These are phyloP conservation scores for Micrasema longulum DNA, from an alignment of 1,140 invertebrate species.

Conservation along the genomic window DNA sequence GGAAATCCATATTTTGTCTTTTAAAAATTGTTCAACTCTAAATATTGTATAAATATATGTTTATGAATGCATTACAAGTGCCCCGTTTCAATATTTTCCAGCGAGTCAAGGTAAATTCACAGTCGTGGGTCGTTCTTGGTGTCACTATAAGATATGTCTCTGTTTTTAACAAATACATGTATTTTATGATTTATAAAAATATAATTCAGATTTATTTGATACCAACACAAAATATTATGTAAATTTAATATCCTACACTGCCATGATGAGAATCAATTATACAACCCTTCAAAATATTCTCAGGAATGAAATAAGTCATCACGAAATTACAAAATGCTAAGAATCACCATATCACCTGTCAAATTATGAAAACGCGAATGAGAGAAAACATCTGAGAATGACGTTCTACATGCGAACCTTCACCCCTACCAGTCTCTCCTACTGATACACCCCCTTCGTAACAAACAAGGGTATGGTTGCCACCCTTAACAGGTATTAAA, in stretches of 20 bases:
- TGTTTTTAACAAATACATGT: too few relatives aligned
- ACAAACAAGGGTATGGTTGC: not conserved
- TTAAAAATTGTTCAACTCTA: too few relatives aligned
- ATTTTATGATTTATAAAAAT: too few relatives aligned
- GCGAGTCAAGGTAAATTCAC: too few relatives aligned
- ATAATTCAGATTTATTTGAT: not conserved
- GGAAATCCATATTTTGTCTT: too few relatives aligned
- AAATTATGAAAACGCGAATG: slow-evolving; percentile 48
- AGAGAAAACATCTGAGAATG: slow-evolving; percentile 41
- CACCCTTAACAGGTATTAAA: slow-evolving; percentile 34
- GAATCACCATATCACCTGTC: slow-evolving; percentile 47
- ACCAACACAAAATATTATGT: slow-evolving; percentile 5
- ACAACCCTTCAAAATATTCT: slow-evolving; percentile 21
- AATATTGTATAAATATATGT: too few relatives aligned
- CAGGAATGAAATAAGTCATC: slow-evolving; percentile 31
- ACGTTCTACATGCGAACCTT: slow-evolving; percentile 33
- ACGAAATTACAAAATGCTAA: slow-evolving; percentile 47
- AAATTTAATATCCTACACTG: not conserved
- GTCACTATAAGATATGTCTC: too few relatives aligned
- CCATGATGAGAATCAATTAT: slow-evolving; percentile 31
- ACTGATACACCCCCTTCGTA: not conserved
- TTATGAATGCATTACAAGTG: too few relatives aligned
- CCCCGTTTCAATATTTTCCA: too few relatives aligned
- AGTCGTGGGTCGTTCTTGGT: too few relatives aligned
- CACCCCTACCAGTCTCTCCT: not conserved